Evolutionary conservation across 2,888 invertebrate genomes (phyloP), one percentile per base, ranked within the genome.

Genomic region (Melanargia galathea): DNA sequence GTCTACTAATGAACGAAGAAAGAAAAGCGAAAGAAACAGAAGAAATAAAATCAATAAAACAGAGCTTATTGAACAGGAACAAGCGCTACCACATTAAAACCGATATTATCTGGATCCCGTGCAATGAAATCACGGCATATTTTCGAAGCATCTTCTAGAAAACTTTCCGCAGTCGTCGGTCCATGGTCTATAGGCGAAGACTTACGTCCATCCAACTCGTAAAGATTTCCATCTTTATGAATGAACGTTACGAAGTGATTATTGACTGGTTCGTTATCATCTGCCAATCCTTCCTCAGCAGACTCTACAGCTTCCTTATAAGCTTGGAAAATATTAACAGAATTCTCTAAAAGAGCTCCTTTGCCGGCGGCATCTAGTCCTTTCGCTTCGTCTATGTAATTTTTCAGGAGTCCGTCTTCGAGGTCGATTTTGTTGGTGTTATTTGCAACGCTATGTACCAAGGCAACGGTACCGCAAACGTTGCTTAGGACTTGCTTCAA

Each of bases 391-490:
- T 95, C 93, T 48, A 97, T 78, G 74, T 97, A 97, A 55, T 93
- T 93, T 82, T 97, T 96, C 63, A 97, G 84, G 5, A 94, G 92
- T 0, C 96, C 96, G 70, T 94, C 94, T 38, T 92, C 88, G 5
- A 97, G 79, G 30, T 93, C 83, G 58, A 97, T 94, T 13, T 94
- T 93, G 67, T 95, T 94, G n/a, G 90, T 86, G 81, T 97, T 98
- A 83, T 99, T 99, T 10, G 97, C 97, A 65, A 99, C 92, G 71
- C 97, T 95, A 82, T 99, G 99, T 62, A 99, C 95, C 54, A 99
- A 89, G 6, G 98, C 99, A 68, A 99, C 95, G 1, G 98, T 98
- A 30, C 99, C 99, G 84, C 99, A 99, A 3, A 98, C 97, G 85
- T 98, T 99, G 67, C 95, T 95, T 24, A 98, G 94, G 24, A 95